A percentile compares a stretch with the other conserved stretches of the same genome.
Conservation (phyloP, 1,140 invertebrate genomes). For the Cydia splendana region DNA sequence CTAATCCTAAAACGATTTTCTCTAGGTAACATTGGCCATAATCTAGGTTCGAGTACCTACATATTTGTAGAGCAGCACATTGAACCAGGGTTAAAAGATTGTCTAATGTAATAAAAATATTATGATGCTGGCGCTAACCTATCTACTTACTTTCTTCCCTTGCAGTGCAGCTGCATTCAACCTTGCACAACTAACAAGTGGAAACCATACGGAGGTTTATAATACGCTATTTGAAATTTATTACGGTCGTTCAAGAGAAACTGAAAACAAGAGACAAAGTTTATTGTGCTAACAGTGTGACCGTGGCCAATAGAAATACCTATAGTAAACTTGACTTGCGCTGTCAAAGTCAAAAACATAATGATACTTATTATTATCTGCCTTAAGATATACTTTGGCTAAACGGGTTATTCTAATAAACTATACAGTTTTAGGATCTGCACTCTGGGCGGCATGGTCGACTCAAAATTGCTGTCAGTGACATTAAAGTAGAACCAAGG, state of each 20-base stretch:
- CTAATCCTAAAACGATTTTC: not conserved
- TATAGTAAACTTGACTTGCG: slow-evolving; percentile 45
- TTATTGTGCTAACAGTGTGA: slow-evolving; percentile 60
- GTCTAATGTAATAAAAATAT: slow-evolving; percentile 12
- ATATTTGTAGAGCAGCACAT: not conserved
- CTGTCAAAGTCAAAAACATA: slow-evolving; percentile 28
- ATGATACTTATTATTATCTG: slow-evolving; percentile 33
- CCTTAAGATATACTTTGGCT: slow-evolving; percentile 36
- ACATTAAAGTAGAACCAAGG: slow-evolving; percentile 73
- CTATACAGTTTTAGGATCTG: slow-evolving; percentile 34
- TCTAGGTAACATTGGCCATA: not conserved
- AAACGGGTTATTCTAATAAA: not conserved
- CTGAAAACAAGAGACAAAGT: slow-evolving; percentile 52
- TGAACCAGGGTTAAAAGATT: not conserved
- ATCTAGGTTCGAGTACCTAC: not conserved
- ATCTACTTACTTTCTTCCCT: slow-evolving; percentile 38
- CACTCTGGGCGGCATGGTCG: slow-evolving; percentile 61
- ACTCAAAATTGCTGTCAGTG: slow-evolving; percentile 63
- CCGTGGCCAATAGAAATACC: slow-evolving; percentile 62
- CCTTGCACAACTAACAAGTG: slow-evolving; percentile 45
- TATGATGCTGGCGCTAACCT: slow-evolving; percentile 32
- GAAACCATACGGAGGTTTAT: slow-evolving; percentile 42
- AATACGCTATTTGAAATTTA: slow-evolving; percentile 63
- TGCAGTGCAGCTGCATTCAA: slow-evolving; percentile 42
- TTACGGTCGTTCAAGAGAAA: slow-evolving; percentile 56